These are phyloP conservation scores for Choristoneura fumiferana DNA, from an alignment of 1,140 invertebrate genomes.

Conservation along the genomic window DNA sequence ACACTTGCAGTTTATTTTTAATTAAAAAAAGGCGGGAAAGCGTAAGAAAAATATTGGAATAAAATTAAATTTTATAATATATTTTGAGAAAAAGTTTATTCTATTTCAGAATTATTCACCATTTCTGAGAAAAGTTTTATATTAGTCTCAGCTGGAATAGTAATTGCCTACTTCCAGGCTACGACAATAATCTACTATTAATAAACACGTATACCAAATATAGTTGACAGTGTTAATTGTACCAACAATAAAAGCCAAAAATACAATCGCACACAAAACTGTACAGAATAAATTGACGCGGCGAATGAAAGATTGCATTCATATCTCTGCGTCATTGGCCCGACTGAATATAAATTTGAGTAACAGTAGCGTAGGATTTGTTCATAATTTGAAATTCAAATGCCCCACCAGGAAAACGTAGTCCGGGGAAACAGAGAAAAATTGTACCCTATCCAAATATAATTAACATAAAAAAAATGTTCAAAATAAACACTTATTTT, in stretches of 20 bases:
- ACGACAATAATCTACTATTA: no score
- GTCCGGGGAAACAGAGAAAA: slow-evolving; percentile 46
- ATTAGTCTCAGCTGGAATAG: no score
- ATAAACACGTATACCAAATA: no score
- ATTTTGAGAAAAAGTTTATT: no score
- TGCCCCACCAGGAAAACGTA: slow-evolving; percentile 45
- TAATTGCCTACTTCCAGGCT: no score
- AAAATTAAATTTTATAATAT: no score
- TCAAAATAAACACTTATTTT: slow-evolving; percentile 32
- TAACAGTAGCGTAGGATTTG: slow-evolving; percentile 63
- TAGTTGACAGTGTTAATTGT: no score
- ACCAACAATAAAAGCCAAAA: neutral
- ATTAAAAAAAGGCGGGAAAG: no score
- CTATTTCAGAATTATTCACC: no score
- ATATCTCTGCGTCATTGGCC: slow-evolving; percentile 62
- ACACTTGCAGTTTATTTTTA: no score
- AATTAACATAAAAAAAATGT: slow-evolving; percentile 36
- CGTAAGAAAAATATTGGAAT: no score
- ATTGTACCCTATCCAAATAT: slow-evolving; percentile 48
- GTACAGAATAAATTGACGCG: slow-evolving; percentile 31
- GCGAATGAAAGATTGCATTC: slow-evolving; percentile 55
- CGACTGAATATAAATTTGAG: slow-evolving; percentile 65
- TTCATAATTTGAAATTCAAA: slow-evolving; percentile 68
- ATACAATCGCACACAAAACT: slow-evolving; percentile 25
- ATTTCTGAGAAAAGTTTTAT: no score